These are phyloP conservation scores for Meloidogyne exigua DNA, from an alignment of 1,140 invertebrate species.

Conservation along the genomic window DNA sequence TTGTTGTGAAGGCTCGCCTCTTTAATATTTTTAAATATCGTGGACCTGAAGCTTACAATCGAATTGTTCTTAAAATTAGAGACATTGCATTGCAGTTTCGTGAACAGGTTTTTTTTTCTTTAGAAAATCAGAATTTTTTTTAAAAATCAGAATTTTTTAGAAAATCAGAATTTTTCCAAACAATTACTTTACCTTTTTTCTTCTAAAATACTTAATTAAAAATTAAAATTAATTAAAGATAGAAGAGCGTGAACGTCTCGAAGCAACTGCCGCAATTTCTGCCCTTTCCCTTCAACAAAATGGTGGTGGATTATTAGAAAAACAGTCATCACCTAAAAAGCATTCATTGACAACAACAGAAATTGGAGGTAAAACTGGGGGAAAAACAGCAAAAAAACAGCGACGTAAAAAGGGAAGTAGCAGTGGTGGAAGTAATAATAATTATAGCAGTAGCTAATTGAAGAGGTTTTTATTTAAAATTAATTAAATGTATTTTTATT, in stretches of 20 bases:
- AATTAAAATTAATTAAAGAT: background rate
- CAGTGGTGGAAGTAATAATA: conserved; percentile 1
- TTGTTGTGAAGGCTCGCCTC: conserved; percentile 29
- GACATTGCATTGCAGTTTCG: conserved; percentile 25
- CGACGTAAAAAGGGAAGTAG: conserved; percentile 4
- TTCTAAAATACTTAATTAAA: no score
- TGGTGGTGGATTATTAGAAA: background rate
- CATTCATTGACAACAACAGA: background rate
- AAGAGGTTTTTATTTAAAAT: background rate
- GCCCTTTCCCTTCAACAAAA: background rate
- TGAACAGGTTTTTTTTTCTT: conserved; percentile 22
- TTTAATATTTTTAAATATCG: conserved; percentile 32
- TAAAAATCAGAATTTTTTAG: no score
- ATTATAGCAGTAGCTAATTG: background rate
- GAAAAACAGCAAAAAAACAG: background rate
- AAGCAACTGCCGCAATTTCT: background rate
- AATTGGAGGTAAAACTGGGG: background rate
- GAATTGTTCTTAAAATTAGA: conserved; percentile 33
- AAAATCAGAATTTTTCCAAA: no score
- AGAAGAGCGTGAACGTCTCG: conserved; percentile 9
- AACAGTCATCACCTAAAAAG: background rate
- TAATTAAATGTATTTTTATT: no score
- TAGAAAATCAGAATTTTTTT: no score
- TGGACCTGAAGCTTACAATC: conserved; percentile 30
- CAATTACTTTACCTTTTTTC: no score